Base-by-base conservation (phyloP, 2,797 vertebrate genomes). In the Peromyscus eremicus region DNA sequence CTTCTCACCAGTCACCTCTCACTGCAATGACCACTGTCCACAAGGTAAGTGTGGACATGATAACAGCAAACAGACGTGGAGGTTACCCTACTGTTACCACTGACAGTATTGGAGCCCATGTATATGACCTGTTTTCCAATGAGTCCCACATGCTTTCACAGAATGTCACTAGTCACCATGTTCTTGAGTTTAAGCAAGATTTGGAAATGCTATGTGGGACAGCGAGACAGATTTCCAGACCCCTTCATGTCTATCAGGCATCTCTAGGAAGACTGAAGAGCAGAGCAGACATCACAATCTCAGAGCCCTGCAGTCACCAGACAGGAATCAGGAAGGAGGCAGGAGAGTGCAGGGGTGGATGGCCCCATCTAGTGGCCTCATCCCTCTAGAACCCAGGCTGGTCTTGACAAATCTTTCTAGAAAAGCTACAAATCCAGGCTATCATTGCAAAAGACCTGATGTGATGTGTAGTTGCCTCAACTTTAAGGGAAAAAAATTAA, bases 251-350 rank as follows among this genome's bases (percentile, higher is more conserved):
- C 23, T 37, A 29, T 71, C 34, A 16, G 23, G 27, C 64, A 64
- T 34, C 46, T 88, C n/a, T 57, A 75, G 4, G 55, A 91, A 84
- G 57, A 8, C 13, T 16, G 66, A 55, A 90, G 27, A 57, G 13
- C 5, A 92, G 10, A 94, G 60, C 57, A 85, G 6, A 17, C 71
- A 86, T 64, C 85, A 88, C 13, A 68, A 77, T 87, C 46, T n/a
- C 46, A 91, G 90, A 95, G 27, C 2, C 9, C 77, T n/a, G 52
- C 21, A 83, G 19, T 5, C 27, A 75, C 46, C 85, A 75, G 75
- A 7, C 55, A 57, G 73, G 57, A n/a, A 40, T 32, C 4, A 55
- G 23, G 25, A 40, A 34, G 1, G 17, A 55, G 23, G 60, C 16
- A 55, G 55, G 55, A 55, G 55, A 55, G 55, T 55, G 55, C 55